phyloP scores from a whole-genome alignment of 2,797 vertebrate genomes.

The Nannoperca obscura region DNA sequence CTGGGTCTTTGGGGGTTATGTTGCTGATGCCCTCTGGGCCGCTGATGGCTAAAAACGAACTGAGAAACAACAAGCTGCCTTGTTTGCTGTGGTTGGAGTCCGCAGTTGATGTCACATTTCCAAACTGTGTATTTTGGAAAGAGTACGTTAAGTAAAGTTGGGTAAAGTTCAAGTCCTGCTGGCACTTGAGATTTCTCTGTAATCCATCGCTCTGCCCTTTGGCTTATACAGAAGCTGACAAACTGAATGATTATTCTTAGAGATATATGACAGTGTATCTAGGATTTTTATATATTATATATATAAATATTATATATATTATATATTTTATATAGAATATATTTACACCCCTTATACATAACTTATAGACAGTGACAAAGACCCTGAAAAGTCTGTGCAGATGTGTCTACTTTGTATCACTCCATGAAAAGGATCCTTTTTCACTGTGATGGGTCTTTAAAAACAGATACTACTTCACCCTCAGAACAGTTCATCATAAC shows the following conservation, averaged over 20 bases:
- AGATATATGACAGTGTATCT: not conserved
- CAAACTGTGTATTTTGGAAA: constrained; percentile 45
- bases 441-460: not conserved
- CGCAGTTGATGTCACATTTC: constrained; percentile 47
- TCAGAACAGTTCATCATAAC: constrained; percentile 25
- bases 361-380: constrained; percentile 1
- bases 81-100: constrained; percentile 61
- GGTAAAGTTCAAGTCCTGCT: constrained; percentile 25
- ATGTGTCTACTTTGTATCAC: constrained; percentile 25
- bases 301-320: no score
- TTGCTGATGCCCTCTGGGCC: constrained; percentile 58
- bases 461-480: constrained; percentile 27
- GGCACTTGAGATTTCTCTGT: not conserved
- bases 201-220: not conserved
- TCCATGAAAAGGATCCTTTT: constrained; percentile 33
- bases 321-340: no score
- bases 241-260: not conserved
- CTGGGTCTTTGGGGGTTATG: constrained; percentile 49
- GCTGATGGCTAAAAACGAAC: constrained; percentile 43
- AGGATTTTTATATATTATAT: not conserved
- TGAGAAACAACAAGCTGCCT: constrained; percentile 63
- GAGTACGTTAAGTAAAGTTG: constrained; percentile 36
- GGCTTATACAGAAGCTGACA: constrained; percentile 4
- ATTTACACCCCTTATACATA: not conserved
- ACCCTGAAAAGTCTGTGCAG: not conserved